Percentiles rank a stretch among this genome's conserved stretches.
Conservation (phyloP, 2,888 invertebrate genomes). For the Diarsia dahlii region DNA sequence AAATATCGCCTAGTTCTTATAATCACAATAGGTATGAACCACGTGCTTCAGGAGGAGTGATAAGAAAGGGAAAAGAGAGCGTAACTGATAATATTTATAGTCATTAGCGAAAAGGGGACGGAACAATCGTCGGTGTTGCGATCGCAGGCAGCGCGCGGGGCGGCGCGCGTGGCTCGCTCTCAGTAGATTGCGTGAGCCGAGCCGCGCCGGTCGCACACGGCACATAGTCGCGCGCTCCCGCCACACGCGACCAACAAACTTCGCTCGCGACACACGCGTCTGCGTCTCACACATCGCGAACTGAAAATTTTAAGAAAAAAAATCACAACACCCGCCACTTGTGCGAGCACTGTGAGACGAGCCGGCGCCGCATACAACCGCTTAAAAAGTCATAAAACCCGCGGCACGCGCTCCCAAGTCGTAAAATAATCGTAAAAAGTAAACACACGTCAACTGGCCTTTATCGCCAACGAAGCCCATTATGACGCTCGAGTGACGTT, state of each 20-base stretch:
- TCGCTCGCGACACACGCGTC: constrained; percentile 83
- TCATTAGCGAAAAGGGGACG: constrained; percentile 91
- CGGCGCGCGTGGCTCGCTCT: constrained; percentile 91
- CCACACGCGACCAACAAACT: constrained; percentile 85
- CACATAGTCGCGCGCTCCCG: constrained; percentile 82
- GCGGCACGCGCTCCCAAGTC: constrained; percentile 88
- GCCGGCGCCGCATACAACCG: constrained; percentile 83
- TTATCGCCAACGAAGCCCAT: constrained; percentile 89
- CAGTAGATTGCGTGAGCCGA: constrained; percentile 93
- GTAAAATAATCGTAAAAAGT: constrained; percentile 91
- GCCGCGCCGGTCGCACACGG: constrained; percentile 90
- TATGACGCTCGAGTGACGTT: constrained; percentile 91
- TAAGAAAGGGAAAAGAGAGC: constrained; percentile 88
- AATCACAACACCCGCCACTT: constrained; percentile 68
- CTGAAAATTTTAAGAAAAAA: constrained; percentile 69
- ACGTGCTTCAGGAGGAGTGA: constrained; percentile 86
- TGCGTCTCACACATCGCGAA: constrained; percentile 76
- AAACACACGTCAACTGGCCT: constrained; percentile 90
- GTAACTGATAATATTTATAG: constrained; percentile 90
- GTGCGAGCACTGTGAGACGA: constrained; percentile 75
- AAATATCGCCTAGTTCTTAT: constrained; percentile 34
- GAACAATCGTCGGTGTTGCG: constrained; percentile 86
- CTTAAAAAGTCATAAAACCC: constrained; percentile 90
- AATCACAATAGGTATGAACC: constrained; percentile 66
- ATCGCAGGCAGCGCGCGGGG: constrained; percentile 89